phyloP scores from a whole-genome alignment of 1,140 invertebrate species.

The Drosophila tropicalis region DNA sequence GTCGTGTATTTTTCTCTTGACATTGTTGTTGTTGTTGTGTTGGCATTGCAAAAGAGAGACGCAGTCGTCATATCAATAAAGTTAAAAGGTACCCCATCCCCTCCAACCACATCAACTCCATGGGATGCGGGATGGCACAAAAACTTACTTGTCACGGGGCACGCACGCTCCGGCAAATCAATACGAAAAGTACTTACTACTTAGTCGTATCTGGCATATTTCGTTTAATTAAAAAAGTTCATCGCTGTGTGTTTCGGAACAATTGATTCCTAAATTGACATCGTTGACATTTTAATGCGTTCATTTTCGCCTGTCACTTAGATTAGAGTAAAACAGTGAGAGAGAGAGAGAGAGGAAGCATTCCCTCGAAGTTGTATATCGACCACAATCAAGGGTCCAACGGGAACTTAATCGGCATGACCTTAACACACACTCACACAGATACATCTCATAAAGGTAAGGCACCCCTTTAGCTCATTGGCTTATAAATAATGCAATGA shows the following conservation, averaged over 20 bases:
- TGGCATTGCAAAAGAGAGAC: conserved; percentile 1
- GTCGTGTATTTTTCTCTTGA: conserved; percentile 5
- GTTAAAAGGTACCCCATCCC: conserved; percentile 6
- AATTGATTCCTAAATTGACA: conserved; percentile 64
- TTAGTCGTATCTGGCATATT: conserved; percentile 48
- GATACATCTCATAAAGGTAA: not conserved
- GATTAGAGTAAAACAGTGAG: too few species aligned
- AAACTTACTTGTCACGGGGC: conserved; percentile 33
- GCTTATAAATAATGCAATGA: conserved; percentile 72
- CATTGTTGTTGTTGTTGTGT: conserved; percentile 14
- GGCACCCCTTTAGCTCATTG: not conserved
- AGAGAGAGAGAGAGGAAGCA: not conserved
- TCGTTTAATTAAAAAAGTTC: conserved; percentile 76
- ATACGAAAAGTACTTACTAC: conserved; percentile 48
- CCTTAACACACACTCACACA: conserved; percentile 15
- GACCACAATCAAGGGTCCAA: conserved; percentile 7
- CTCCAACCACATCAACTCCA: not conserved
- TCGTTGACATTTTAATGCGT: conserved; percentile 70
- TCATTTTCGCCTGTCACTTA: conserved; percentile 58
- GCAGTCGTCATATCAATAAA: conserved; percentile 35
- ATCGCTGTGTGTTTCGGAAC: conserved; percentile 52
- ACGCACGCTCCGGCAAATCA: conserved; percentile 63
- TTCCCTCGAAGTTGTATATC: conserved; percentile 16
- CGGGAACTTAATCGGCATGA: conserved; percentile 14
- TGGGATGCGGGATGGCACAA: not conserved